Base-by-base conservation (phyloP, 2,797 vertebrate genomes). In the Rhinella marina region DNA sequence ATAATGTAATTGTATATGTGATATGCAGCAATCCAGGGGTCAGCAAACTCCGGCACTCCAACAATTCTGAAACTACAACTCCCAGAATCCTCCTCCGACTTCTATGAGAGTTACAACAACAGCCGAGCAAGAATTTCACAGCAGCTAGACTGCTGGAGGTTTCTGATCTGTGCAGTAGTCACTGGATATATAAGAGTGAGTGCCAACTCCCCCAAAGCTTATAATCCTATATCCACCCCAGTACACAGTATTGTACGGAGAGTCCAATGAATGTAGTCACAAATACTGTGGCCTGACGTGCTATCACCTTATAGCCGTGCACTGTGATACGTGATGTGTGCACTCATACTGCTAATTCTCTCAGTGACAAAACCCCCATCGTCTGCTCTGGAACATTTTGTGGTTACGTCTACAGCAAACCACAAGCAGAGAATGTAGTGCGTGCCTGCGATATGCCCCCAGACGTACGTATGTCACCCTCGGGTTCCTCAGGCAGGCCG, bases 321-420 rank as follows among this genome's bases (percentile, higher is more conserved):
- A 13, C 14, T 57, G 66, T 32, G 50, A 73, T 48, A 41, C 41
- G 4, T 41, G 41, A 41, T 41, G 41, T 41, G 41, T 41, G 41
- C 54, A 57, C 11, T 84, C 82, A 75, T n/a, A 61, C 14, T 32
- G 57, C 54, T n/a, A 50, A 73, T n/a, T 10, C 23, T 21, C 68
- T 17, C 19, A n/a, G 68, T 75, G 52, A 84, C 68, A 84, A 12
- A 17, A 21, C 78, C 41, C 19, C 21, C 59, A 81, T 1, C 19
- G 54, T 54, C 25, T 11, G 10, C 66, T 6, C 57, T 72, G 82
- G 82, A 72, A 72, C 29, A 41, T 76, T 62, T n/a, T 85, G 83
- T 59, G 70, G 82, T 59, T 85, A 19, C 3, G 48, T 77, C n/a
- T 27, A 27, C n/a, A 32, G n/a, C 56, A 62, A 59, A 76, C 57